Base-by-base conservation (phyloP, 2,888 invertebrate genomes). In the Campoletis raptor region DNA sequence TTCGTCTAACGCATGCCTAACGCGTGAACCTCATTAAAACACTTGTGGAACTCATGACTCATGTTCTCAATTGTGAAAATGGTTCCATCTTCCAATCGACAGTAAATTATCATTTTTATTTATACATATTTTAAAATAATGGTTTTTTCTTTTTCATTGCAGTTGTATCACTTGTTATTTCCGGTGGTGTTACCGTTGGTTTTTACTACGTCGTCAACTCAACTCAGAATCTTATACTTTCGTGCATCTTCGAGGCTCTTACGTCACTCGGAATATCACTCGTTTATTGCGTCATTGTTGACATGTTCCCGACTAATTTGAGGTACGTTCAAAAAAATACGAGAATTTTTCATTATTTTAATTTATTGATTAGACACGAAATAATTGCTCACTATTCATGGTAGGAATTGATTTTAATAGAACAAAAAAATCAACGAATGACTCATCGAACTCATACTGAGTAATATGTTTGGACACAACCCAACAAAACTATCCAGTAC, bases 241-340 rank as follows among this genome's bases (percentile, higher is more conserved):
- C 97, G 0, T 97, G 97, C 92, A 96, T 97, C 92, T 97, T 97
- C 93, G 97, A 97, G 94, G 97, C 97, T 4, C 94, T 97, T 79
- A 97, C 97, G 64, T 97, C 97, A 81, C 95, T 97, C 89, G 97
- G 96, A 89, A 97, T 97, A 93, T 97, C 97, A 95, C 96, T 97
- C 73, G 96, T 97, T 64, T 97, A 97, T 94, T 97, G 97, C 92
- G 96, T 97, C 69, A 96, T 97, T 93, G 97, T 97, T 80, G 97
- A 97, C 93, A 94, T 97, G 88, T 97, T 97, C 95, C 97, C 97
- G 88, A 97, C 97, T 78, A 97, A 97, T 94, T 95, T 97, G 92
- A 96, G 97, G 97, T 97, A 94, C 15, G 57, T 67, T 93, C 12
- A 36, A n/a, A 92, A 96, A 97, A 91, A 97, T 97, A n/a, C 94